Percentiles rank a stretch among this genome's conserved stretches.
phyloP scores from a whole-genome alignment of 2,888 invertebrate genomes.

The Metellina segmentata region DNA sequence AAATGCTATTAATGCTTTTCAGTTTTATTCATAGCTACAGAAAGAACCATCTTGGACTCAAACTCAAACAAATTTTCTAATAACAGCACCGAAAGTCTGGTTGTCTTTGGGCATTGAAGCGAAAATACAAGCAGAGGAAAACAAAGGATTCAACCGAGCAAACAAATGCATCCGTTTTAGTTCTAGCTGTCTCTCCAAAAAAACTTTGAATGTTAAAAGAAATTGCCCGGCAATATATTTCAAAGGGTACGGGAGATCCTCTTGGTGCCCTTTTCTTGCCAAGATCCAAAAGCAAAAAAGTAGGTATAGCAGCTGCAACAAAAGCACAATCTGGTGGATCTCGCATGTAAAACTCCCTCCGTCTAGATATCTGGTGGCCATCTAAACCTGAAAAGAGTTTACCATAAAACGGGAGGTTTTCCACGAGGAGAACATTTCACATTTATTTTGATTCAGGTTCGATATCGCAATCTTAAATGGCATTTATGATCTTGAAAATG shows the following conservation, averaged over 20 bases:
- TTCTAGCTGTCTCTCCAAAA: not conserved
- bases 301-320: slow-evolving; percentile 1
- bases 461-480: slow-evolving; percentile 31
- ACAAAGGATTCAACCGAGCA: not conserved
- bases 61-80: not conserved
- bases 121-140: not conserved
- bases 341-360: slow-evolving; percentile 25
- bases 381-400: slow-evolving; percentile 5
- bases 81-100: not conserved
- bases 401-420: slow-evolving; percentile 19
- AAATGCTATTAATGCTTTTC: not conserved
- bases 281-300: slow-evolving; percentile 11
- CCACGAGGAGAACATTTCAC: not conserved
- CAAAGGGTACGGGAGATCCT: not conserved
- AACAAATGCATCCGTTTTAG: slow-evolving; percentile 2
- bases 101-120: not conserved
- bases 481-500: slow-evolving; percentile 37
- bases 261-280: not conserved
- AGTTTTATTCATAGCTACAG: not conserved
- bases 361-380: slow-evolving; percentile 9
- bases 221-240: slow-evolving; percentile 13
- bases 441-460: slow-evolving; percentile 36
- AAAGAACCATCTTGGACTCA: not conserved
- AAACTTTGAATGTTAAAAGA: slow-evolving; percentile 24
- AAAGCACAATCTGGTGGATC: slow-evolving; percentile 21